Percentiles rank a stretch among this genome's conserved stretches.
phyloP scores from a whole-genome alignment of 2,113 vertebrate species.

The Acrocephalus kingi region DNA sequence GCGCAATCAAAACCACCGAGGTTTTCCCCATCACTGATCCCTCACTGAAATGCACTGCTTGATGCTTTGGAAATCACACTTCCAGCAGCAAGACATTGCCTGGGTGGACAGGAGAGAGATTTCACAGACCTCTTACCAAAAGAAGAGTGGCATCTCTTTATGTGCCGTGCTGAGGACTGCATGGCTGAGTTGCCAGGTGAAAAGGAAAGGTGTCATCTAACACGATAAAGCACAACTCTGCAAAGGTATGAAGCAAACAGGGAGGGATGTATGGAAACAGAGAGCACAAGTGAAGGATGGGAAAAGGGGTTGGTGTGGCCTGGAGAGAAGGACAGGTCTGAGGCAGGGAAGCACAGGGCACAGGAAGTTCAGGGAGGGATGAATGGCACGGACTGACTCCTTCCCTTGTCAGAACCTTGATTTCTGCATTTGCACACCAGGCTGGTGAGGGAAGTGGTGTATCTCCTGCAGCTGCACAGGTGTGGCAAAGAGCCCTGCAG shows the following conservation, averaged over 20 bases:
- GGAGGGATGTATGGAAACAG: background rate
- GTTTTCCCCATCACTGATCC: background rate
- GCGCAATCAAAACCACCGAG: background rate
- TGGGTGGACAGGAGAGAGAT: background rate
- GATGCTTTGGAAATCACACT: background rate
- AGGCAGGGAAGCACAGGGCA: background rate
- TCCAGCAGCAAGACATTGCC: background rate
- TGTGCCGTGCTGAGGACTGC: background rate
- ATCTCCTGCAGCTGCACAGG: background rate
- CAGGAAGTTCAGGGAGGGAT: background rate
- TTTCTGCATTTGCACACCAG: fast-evolving
- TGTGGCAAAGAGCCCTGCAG: background rate
- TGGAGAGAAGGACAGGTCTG: background rate
- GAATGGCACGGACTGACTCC: fast-evolving
- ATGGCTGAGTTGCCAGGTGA: background rate
- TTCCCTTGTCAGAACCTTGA: background rate
- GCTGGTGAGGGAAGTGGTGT: background rate
- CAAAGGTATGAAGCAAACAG: background rate
- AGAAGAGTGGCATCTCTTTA: background rate
- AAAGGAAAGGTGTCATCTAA: background rate
- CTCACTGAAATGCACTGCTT: background rate
- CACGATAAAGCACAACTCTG: background rate
- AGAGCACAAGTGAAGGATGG: background rate
- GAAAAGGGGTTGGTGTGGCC: background rate
- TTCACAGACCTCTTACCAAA: background rate